Evolutionary conservation across 2,113 vertebrate genomes (phyloP).

Genomic region (Platycercus adscitus): DNA sequence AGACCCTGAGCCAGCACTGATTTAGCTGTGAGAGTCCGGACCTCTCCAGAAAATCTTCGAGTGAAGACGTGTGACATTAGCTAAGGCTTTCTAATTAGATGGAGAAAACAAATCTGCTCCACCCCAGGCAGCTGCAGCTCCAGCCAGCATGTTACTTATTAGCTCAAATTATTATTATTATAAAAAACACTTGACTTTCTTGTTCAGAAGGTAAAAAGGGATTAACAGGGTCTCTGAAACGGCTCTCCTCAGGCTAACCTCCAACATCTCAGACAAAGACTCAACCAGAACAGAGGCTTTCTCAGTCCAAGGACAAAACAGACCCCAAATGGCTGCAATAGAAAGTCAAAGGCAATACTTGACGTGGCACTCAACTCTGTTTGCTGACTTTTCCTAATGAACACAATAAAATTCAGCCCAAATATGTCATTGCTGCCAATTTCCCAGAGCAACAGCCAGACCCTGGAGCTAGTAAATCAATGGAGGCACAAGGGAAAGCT

Average conservation of each 20-base stretch:
- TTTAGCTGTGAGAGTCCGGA: background rate
- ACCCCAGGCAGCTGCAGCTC: slow-evolving; percentile 73
- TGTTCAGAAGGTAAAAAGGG: slow-evolving; percentile 73
- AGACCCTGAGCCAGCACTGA: background rate
- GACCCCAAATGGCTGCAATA: slow-evolving; percentile 15
- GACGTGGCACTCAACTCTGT: slow-evolving; percentile 54
- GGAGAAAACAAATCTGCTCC: slow-evolving; percentile 72
- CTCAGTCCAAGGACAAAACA: slow-evolving; percentile 64
- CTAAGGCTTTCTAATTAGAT: slow-evolving; percentile 75
- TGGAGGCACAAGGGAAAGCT: slow-evolving; percentile 15
- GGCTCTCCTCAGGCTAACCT: slow-evolving; percentile 58
- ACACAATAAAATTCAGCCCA: slow-evolving; percentile 63
- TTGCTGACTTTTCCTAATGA: slow-evolving; percentile 59
- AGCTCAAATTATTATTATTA: slow-evolving; percentile 80
- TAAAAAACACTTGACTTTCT: slow-evolving; percentile 74
- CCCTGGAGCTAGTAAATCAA: slow-evolving; percentile 17
- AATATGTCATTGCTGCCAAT: slow-evolving; percentile 64
- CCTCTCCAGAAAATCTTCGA: slow-evolving; percentile 44
- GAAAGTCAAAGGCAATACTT: slow-evolving; percentile 66
- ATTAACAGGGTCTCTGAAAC: slow-evolving; percentile 69
- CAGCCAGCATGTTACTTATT: slow-evolving; percentile 77
- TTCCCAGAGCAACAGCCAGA: slow-evolving; percentile 14
- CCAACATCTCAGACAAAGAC: slow-evolving; percentile 57
- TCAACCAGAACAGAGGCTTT: slow-evolving; percentile 53
- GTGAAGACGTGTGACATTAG: slow-evolving; percentile 67